These are phyloP conservation scores for Charaxes varanes DNA, from an alignment of 1,140 invertebrate genomes.

Conservation along the genomic window DNA sequence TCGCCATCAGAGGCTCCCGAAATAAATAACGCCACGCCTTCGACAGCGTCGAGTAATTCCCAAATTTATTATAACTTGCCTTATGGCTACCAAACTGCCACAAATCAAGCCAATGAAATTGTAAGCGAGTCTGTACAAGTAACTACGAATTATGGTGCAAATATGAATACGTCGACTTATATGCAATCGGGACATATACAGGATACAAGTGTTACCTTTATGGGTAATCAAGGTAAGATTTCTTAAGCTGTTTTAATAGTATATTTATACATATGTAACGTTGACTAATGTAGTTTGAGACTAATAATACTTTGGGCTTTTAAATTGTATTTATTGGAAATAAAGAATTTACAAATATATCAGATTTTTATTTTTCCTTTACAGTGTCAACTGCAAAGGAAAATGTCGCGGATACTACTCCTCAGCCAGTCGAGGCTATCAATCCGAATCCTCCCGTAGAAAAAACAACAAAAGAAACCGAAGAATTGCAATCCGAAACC, in stretches of 20 bases:
- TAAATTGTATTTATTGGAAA: conserved; percentile 30
- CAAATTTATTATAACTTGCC: conserved; percentile 71
- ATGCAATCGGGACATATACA: conserved; percentile 46
- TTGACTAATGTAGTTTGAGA: too few species aligned
- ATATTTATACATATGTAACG: conserved; percentile 5
- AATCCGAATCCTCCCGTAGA: conserved; percentile 6
- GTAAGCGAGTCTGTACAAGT: conserved; percentile 22
- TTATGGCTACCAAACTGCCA: conserved; percentile 69
- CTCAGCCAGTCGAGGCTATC: conserved; percentile 8
- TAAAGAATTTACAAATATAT: conserved; percentile 44
- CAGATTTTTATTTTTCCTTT: conserved; percentile 60
- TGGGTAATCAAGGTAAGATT: conserved; percentile 57
- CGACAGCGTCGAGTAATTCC: conserved; percentile 26
- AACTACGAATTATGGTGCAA: conserved; percentile 39
- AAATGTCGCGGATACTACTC: conserved; percentile 24
- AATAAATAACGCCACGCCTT: conserved; percentile 20
- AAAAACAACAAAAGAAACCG: conserved; percentile 13
- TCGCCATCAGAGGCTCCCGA: conserved; percentile 68
- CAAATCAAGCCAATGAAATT: conserved; percentile 35
- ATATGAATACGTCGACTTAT: conserved; percentile 51
- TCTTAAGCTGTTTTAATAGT: conserved; percentile 21
- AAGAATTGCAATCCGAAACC: conserved; percentile 17
- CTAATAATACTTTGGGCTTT: conserved; percentile 17
- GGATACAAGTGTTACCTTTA: conserved; percentile 41
- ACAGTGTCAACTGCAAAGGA: conserved; percentile 49